These are phyloP conservation scores for Bombyx mandarina DNA, from an alignment of 1,140 invertebrate genomes.

Conservation along the genomic window DNA sequence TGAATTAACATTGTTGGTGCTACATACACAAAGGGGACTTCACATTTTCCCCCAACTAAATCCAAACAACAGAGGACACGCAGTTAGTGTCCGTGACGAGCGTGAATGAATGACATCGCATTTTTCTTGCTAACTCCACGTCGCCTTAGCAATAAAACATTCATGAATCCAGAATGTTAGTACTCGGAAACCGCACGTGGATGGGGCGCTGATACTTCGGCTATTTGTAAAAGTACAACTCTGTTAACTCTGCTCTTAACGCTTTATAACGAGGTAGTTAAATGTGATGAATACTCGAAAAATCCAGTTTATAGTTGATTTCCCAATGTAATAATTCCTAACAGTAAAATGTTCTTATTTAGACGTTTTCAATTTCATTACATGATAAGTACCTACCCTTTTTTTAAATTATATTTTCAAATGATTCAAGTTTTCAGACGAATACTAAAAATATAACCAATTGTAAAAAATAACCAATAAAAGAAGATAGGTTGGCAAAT, in stretches of 20 bases:
- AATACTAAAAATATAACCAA: constrained; percentile 11
- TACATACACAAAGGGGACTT: background rate
- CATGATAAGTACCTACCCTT: too few relatives aligned
- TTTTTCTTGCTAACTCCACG: constrained; percentile 57
- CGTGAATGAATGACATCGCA: constrained; percentile 54
- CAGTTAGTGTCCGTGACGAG: constrained; percentile 62
- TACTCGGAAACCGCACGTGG: constrained; percentile 29
- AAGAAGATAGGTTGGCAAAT: constrained; percentile 20
- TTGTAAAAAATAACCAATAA: constrained; percentile 14
- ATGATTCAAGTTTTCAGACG: too few relatives aligned
- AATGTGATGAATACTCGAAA: too few relatives aligned
- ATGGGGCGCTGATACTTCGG: constrained; percentile 21
- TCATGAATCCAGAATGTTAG: constrained; percentile 54
- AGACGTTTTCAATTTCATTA: too few relatives aligned
- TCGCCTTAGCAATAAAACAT: constrained; percentile 56
- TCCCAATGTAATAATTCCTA: too few relatives aligned
- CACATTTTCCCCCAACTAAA: constrained; percentile 44
- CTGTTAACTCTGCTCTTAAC: too few relatives aligned
- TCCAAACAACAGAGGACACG: constrained; percentile 57
- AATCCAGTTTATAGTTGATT: too few relatives aligned
- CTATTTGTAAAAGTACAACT: constrained; percentile 5
- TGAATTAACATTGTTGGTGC: too few relatives aligned
- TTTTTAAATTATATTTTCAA: too few relatives aligned
- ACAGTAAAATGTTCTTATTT: too few relatives aligned
- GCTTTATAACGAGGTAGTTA: too few relatives aligned